Evolutionary conservation across 2,888 invertebrate species (phyloP).

Genomic region (Oscheius sp.): DNA sequence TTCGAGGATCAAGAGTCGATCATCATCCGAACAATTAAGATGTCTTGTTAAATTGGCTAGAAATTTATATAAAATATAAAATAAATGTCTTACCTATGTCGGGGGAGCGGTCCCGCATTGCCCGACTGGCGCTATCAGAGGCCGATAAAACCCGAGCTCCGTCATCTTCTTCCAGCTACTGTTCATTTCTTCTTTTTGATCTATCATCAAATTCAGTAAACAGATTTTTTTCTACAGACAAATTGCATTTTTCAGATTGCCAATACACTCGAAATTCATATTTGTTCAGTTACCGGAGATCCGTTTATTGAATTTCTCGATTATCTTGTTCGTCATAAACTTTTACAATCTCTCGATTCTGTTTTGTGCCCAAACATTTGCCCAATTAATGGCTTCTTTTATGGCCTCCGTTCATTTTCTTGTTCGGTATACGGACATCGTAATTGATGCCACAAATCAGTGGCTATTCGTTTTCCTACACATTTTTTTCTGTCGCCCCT

Average conservation of each 20-base stretch:
- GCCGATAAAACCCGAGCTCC: slow-evolving; percentile 5
- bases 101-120: slow-evolving; percentile 39
- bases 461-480: slow-evolving; percentile 24
- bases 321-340: not conserved
- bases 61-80: no score
- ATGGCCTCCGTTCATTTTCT: not conserved
- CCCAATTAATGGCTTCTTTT: not conserved
- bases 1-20: slow-evolving; percentile 33
- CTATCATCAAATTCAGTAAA: not conserved
- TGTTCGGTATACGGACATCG: not conserved
- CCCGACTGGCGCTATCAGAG: slow-evolving; percentile 25
- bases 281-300: not conserved
- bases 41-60: slow-evolving; percentile 28
- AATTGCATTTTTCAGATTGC: not conserved
- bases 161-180: not conserved
- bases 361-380: not conserved
- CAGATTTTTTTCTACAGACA: no score
- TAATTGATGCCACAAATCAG: slow-evolving; percentile 16
- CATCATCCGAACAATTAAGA: slow-evolving; percentile 39
- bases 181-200: not conserved
- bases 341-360: not conserved
- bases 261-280: not conserved
- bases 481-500: slow-evolving; percentile 27
- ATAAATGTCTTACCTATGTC: no score
- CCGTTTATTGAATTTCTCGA: not conserved